Evolutionary conservation across 2,797 vertebrate genomes (phyloP).

Genomic region (Toxotes lorentzi): DNA sequence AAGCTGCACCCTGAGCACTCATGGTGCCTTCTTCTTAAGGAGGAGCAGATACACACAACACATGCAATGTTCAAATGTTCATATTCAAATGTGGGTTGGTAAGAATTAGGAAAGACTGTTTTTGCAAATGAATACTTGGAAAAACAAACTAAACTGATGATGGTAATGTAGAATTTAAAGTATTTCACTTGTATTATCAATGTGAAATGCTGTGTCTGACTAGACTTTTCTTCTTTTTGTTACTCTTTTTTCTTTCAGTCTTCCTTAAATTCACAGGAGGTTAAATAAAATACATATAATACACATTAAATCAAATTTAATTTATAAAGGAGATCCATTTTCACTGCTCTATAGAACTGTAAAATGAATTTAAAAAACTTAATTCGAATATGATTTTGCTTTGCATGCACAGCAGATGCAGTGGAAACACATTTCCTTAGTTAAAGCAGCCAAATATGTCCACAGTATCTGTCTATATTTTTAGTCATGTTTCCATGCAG

Average conservation of each 20-base stretch:
- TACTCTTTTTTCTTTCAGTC: too few relatives aligned
- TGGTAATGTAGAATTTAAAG: background rate
- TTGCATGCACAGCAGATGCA: background rate
- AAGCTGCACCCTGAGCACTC: slow-evolving; percentile 31
- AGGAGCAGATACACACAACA: background rate
- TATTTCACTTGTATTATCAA: background rate
- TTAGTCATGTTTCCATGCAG: slow-evolving; percentile 29
- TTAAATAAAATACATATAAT: too few relatives aligned
- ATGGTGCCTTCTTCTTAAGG: background rate
- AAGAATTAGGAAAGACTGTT: background rate
- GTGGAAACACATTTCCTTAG: slow-evolving; percentile 6
- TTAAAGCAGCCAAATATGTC: background rate
- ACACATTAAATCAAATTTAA: too few relatives aligned
- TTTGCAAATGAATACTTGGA: background rate
- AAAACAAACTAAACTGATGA: background rate
- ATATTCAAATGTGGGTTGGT: background rate
- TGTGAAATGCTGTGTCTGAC: too few relatives aligned
- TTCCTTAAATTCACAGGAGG: too few relatives aligned
- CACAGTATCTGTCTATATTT: slow-evolving; percentile 2
- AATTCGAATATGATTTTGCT: background rate
- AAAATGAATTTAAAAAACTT: background rate
- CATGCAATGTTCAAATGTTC: background rate
- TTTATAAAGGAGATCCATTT: too few relatives aligned
- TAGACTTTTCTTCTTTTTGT: too few relatives aligned
- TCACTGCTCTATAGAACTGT: background rate